A percentile compares a stretch with the other conserved stretches of the same genome.
These are phyloP conservation scores for Microtus montanus DNA, from an alignment of 2,113 vertebrate genomes.

Conservation along the genomic window DNA sequence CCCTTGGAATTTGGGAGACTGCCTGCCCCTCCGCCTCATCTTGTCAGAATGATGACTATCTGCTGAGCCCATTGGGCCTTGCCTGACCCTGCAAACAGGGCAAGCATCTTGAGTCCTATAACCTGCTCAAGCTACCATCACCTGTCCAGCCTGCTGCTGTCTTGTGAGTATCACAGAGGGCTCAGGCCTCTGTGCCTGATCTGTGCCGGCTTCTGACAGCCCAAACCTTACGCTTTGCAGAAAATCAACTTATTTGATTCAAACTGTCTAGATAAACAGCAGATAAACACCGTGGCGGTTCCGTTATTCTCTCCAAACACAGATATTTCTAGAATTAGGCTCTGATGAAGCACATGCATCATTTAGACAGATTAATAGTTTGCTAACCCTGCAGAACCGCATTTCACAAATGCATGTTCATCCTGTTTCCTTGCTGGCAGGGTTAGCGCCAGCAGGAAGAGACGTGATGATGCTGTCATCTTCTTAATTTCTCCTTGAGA, in stretches of 20 bases:
- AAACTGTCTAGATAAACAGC: neutral
- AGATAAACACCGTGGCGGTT: neutral
- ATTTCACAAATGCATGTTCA: neutral
- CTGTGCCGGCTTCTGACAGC: neutral
- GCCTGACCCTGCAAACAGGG: too few species aligned
- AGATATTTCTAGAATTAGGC: neutral
- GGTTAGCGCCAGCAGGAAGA: neutral
- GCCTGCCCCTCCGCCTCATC: neutral
- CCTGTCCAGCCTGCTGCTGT: neutral
- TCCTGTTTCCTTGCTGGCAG: neutral
- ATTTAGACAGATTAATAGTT: neutral
- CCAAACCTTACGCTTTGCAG: neutral
- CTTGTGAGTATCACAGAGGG: neutral
- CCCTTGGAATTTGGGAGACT: neutral
- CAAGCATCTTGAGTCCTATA: neutral
- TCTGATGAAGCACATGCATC: neutral
- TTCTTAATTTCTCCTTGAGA: constrained; percentile 18
- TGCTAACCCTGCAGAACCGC: neutral
- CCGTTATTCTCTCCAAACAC: neutral
- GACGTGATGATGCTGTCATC: neutral
- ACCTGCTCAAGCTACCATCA: neutral
- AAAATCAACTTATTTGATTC: neutral
- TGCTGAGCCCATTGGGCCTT: neutral
- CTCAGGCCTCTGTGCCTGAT: neutral
- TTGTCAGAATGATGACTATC: neutral